Percentiles rank a stretch among this genome's conserved stretches.
Evolutionary conservation across 2,113 vertebrate species (phyloP).

Genomic region (Hassar affinis): DNA sequence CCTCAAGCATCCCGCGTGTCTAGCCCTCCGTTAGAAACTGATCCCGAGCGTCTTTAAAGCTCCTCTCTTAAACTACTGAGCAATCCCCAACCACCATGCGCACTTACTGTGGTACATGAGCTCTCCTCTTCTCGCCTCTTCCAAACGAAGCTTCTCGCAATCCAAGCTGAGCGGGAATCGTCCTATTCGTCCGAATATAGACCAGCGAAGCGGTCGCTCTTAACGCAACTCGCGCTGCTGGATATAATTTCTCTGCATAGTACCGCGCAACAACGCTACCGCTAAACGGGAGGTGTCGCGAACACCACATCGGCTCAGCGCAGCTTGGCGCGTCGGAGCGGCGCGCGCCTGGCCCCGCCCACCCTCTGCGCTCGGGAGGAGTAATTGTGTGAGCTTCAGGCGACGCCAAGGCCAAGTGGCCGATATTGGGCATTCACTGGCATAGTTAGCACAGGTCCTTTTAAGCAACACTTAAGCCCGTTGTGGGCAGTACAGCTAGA

Average conservation of each 20-base stretch:
- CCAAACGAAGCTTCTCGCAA: constrained; percentile 55
- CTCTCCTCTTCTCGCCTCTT: constrained; percentile 52
- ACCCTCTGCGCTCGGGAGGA: constrained; percentile 50
- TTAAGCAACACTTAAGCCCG: constrained; percentile 1
- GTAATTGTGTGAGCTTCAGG: constrained; percentile 25
- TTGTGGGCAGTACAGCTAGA: not conserved
- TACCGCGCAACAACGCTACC: constrained; percentile 39
- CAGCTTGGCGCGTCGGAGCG: constrained; percentile 48
- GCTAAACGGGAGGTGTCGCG: constrained; percentile 66
- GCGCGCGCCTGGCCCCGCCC: constrained; percentile 53
- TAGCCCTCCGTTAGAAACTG: not conserved
- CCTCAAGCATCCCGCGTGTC: not conserved
- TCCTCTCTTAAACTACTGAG: constrained; percentile 33
- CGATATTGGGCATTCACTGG: not conserved
- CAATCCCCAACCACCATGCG: constrained; percentile 55
- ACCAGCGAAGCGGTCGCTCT: constrained; percentile 64
- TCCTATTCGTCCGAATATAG: constrained; percentile 65
- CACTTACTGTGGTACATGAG: constrained; percentile 66
- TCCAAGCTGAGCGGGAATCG: constrained; percentile 75
- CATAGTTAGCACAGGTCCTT: constrained; percentile 9
- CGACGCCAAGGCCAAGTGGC: constrained; percentile 12
- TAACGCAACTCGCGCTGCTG: constrained; percentile 62
- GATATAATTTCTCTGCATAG: constrained; percentile 24
- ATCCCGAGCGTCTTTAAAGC: constrained; percentile 1
- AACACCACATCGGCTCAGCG: constrained; percentile 56